Conservation (phyloP, 2,888 invertebrate species). For the Rugalucina vietnamica region DNA sequence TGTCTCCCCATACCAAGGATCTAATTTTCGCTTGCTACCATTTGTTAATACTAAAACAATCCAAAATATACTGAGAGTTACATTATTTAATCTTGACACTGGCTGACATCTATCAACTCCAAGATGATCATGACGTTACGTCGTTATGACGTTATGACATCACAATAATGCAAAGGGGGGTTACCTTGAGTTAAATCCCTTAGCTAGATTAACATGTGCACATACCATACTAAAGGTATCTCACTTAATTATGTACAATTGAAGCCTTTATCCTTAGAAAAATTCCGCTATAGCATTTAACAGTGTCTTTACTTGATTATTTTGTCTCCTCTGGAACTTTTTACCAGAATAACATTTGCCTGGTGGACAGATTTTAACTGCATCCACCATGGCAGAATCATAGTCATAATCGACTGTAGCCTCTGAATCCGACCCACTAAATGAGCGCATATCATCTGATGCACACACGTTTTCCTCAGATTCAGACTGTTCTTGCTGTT, state of each 20-base stretch:
- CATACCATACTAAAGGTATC: background rate
- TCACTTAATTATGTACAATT: background rate
- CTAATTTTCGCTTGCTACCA: no score
- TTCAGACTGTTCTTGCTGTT: background rate
- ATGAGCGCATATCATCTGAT: slow-evolving; percentile 4
- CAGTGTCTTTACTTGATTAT: background rate
- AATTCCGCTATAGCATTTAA: background rate
- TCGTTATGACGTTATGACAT: no score
- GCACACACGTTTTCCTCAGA: background rate
- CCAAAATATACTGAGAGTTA: no score
- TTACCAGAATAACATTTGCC: background rate
- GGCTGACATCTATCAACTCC: no score
- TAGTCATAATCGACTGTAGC: background rate
- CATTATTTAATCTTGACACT: no score
- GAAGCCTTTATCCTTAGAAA: background rate
- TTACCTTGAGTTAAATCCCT: no score
- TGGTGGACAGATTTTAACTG: background rate
- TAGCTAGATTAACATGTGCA: no score
- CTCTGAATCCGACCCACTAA: background rate
- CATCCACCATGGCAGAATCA: background rate
- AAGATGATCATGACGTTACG: no score
- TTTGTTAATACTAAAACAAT: no score
- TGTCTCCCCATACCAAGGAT: no score
- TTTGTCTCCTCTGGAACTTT: background rate
- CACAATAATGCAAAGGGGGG: no score